Evolutionary conservation across 2,888 invertebrate genomes (phyloP).

Genomic region (Euproctis similis): DNA sequence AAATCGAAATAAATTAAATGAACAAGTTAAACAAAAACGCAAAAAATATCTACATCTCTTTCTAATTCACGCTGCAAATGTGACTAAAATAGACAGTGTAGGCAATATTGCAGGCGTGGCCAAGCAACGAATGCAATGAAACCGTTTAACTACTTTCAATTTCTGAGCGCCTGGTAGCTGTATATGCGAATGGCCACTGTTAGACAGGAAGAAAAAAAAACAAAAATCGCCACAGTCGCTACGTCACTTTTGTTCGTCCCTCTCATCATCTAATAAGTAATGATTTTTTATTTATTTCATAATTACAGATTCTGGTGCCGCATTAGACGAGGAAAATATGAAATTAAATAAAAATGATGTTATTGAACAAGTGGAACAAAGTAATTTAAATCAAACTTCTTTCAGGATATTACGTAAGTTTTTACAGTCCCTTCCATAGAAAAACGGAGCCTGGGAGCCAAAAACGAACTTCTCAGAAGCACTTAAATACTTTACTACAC

Average conservation of each 20-base stretch:
- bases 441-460: too few species aligned
- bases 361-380: not conserved
- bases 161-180: conserved; percentile 6
- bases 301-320: not conserved
- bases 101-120: not conserved
- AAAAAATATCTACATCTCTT: too few species aligned
- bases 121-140: not conserved
- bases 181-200: conserved; percentile 7
- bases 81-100: too few species aligned
- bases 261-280: too few species aligned
- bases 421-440: not conserved
- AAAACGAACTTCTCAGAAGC: too few species aligned
- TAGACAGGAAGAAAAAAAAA: conserved; percentile 1
- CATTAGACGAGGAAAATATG: conserved; percentile 17
- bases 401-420: conserved; percentile 31
- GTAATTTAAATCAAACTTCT: conserved; percentile 12
- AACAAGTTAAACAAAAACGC: too few species aligned
- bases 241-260: too few species aligned
- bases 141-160: not conserved
- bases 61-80: not conserved
- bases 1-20: too few species aligned
- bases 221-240: too few species aligned
- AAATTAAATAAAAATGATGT: conserved; percentile 9
- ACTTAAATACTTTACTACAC: too few species aligned
- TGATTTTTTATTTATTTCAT: too few species aligned